Evolutionary conservation across 2,113 vertebrate genomes (phyloP).

Genomic region (Colaptes auratus): DNA sequence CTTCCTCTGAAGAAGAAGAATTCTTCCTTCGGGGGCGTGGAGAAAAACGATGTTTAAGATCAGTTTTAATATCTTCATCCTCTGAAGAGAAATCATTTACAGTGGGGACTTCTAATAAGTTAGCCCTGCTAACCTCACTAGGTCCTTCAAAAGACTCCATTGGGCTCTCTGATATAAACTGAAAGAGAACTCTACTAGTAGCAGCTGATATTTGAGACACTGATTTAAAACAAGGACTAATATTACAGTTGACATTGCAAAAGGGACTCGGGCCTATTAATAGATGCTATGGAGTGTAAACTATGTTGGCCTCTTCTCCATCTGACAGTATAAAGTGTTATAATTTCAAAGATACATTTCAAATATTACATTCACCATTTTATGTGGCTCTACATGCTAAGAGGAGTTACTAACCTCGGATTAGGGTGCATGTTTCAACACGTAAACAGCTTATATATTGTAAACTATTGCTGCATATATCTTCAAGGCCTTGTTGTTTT

Average conservation of each 20-base stretch:
- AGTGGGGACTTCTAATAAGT: conserved; percentile 80
- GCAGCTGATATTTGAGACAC: conserved; percentile 84
- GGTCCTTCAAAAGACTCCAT: conserved; percentile 87
- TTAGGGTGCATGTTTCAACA: background rate
- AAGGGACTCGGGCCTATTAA: conserved; percentile 89
- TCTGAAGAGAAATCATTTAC: conserved; percentile 69
- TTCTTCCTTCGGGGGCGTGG: conserved; percentile 73
- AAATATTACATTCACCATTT: conserved; percentile 31
- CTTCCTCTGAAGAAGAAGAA: conserved; percentile 83
- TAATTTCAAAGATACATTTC: background rate
- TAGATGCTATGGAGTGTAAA: conserved; percentile 83
- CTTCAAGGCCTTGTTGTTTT: background rate
- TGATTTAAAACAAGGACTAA: conserved; percentile 88
- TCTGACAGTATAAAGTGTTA: conserved; percentile 61
- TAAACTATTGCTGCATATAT: background rate
- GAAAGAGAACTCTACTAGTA: conserved; percentile 80
- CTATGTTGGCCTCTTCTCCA: conserved; percentile 81
- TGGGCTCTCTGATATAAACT: conserved; percentile 80
- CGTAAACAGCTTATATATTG: background rate
- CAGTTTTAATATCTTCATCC: conserved; percentile 75
- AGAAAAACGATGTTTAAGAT: conserved; percentile 73
- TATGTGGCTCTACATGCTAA: background rate
- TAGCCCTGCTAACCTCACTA: conserved; percentile 65
- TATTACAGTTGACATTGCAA: conserved; percentile 92
- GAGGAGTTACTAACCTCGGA: background rate